These are phyloP conservation scores for Cenopis cana DNA, from an alignment of 2,888 invertebrate species.

Conservation along the genomic window DNA sequence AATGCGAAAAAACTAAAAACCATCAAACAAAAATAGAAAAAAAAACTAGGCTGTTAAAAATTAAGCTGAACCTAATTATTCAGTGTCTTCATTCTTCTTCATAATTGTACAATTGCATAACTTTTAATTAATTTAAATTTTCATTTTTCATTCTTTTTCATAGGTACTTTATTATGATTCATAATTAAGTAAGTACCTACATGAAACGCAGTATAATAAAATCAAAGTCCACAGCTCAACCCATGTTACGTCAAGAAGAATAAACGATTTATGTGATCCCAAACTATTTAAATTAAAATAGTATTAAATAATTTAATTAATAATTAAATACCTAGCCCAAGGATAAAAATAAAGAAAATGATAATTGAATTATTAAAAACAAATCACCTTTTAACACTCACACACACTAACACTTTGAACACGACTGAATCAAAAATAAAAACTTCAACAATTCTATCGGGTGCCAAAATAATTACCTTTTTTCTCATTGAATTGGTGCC, in stretches of 20 bases:
- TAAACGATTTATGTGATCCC: neutral
- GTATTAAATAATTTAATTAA: too few relatives aligned
- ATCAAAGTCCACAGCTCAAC: neutral
- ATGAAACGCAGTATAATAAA: neutral
- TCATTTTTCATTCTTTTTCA: too few relatives aligned
- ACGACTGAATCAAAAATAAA: conserved; percentile 41
- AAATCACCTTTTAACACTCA: conserved; percentile 34
- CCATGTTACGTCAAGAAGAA: neutral
- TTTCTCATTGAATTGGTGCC: conserved; percentile 48
- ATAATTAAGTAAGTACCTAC: too few relatives aligned
- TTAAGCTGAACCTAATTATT: too few relatives aligned
- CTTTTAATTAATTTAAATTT: too few relatives aligned
- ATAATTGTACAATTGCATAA: too few relatives aligned
- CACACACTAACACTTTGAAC: conserved; percentile 29
- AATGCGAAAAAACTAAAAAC: too few relatives aligned
- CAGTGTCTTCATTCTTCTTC: too few relatives aligned
- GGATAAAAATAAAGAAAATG: neutral
- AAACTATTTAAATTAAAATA: neutral
- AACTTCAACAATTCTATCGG: conserved; percentile 25
- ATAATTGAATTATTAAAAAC: neutral
- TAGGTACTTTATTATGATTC: too few relatives aligned
- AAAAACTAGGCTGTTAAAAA: too few relatives aligned
- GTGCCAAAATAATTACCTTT: conserved; percentile 45
- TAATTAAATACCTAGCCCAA: too few relatives aligned
- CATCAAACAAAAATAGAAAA: too few relatives aligned